A percentile compares a stretch with the other conserved stretches of the same genome.
These are phyloP conservation scores for Pogonus chalceus DNA, from an alignment of 1,140 invertebrate genomes.

Conservation along the genomic window DNA sequence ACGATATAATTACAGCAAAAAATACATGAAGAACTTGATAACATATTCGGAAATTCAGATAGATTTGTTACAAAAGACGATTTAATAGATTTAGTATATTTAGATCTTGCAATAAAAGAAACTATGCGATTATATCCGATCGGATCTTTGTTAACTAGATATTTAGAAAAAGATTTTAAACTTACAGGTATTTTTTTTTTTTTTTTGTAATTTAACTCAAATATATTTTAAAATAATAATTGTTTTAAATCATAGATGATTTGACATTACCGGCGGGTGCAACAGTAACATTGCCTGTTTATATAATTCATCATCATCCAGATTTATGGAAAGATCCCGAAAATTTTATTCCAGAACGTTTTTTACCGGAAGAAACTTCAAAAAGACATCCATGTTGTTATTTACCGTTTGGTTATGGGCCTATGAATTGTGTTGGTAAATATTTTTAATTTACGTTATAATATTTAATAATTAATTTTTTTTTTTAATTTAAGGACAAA, in stretches of 20 bases:
- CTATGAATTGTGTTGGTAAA: not conserved
- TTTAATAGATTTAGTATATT: conserved; percentile 10
- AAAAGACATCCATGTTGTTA: not conserved
- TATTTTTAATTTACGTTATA: not conserved
- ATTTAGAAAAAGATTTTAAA: conserved; percentile 2
- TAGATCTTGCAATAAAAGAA: conserved; percentile 10
- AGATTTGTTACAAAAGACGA: conserved; percentile 1
- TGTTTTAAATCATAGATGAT: not conserved
- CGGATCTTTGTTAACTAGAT: not conserved
- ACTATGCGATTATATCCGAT: conserved; percentile 7
- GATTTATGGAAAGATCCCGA: not conserved
- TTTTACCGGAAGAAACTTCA: not conserved
- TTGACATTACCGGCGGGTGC: not conserved
- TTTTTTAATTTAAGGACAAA: not conserved
- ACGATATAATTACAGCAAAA: not conserved
- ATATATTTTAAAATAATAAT: not conserved
- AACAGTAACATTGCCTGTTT: not conserved
- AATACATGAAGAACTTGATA: not conserved
- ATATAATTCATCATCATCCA: not conserved
- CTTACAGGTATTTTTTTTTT: not conserved
- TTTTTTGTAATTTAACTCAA: not conserved
- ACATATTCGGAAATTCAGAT: not conserved
- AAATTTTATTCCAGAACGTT: not conserved
- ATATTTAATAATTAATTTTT: not conserved
- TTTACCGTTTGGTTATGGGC: not conserved